Conservation (phyloP, 2,797 vertebrate species). For the Uromys caudimaculatus region DNA sequence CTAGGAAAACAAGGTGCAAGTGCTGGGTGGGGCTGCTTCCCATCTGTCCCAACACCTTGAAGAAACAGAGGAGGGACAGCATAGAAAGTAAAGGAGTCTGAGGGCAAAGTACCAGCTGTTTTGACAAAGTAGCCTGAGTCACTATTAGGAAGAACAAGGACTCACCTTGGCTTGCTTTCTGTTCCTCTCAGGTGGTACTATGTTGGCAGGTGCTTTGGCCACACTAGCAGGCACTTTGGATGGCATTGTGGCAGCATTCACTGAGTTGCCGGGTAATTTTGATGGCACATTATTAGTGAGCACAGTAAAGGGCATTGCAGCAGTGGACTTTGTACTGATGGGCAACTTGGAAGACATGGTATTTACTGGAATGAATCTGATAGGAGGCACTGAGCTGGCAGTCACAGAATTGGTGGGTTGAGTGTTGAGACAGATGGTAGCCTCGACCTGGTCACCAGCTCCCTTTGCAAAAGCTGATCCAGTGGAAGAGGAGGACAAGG, state of each 20-base stretch:
- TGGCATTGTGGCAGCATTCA: background rate
- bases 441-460: conserved; percentile 2
- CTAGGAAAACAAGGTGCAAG: background rate
- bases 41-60: background rate
- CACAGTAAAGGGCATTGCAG: background rate
- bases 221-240: background rate
- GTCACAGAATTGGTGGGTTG: background rate
- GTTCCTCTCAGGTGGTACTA: background rate
- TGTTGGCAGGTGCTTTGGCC: background rate
- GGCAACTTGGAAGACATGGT: conserved; percentile 56
- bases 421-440: background rate
- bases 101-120: background rate
- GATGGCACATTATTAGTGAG: conserved; percentile 14
- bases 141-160: background rate
- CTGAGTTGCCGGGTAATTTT: conserved; percentile 34
- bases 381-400: background rate
- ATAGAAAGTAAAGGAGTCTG: background rate
- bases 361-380: background rate
- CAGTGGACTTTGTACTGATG: background rate
- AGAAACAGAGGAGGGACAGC: background rate
- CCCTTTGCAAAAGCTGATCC: background rate
- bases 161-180: conserved; percentile 67
- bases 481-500: background rate
- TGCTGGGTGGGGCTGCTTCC: background rate
- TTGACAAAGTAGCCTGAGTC: background rate